phyloP scores from a whole-genome alignment of 2,113 vertebrate species.

The Anguilla japonica region DNA sequence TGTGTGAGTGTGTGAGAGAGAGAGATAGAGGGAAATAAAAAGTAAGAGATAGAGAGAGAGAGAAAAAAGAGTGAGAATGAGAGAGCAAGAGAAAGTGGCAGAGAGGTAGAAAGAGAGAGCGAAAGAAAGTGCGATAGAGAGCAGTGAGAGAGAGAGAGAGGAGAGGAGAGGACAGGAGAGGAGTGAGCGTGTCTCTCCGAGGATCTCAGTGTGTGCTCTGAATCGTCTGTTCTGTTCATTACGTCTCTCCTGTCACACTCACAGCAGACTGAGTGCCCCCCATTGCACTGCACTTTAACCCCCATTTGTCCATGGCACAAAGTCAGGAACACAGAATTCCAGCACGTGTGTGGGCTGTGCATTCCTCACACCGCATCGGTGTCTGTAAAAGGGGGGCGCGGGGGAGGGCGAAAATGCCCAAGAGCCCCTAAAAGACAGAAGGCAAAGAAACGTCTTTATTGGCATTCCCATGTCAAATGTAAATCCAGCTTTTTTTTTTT shows the following conservation, averaged over 20 bases:
- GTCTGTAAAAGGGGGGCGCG: neutral
- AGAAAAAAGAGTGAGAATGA: neutral
- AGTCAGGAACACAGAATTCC: neutral
- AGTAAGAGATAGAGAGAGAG: too few relatives aligned
- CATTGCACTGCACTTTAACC: constrained; percentile 1
- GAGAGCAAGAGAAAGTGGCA: too few relatives aligned
- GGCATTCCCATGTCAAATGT: neutral
- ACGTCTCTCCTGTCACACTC: neutral
- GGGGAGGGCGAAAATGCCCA: neutral
- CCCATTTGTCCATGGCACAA: neutral
- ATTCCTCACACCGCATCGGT: neutral
- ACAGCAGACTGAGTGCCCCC: neutral
- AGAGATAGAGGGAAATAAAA: too few relatives aligned
- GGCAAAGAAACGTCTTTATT: neutral
- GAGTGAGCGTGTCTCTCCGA: neutral
- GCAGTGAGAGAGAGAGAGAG: too few relatives aligned
- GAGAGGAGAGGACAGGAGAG: neutral
- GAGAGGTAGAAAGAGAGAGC: too few relatives aligned
- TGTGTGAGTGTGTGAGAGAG: neutral
- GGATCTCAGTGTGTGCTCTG: neutral
- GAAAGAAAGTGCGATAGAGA: too few relatives aligned
- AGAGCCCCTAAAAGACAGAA: neutral
- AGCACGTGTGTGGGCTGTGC: neutral
- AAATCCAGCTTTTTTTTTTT: neutral
- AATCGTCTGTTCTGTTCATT: neutral